A percentile compares a stretch with the other conserved stretches of the same genome.
Conservation (phyloP, 1,140 invertebrate genomes). For the Stegodyphus dumicola region DNA sequence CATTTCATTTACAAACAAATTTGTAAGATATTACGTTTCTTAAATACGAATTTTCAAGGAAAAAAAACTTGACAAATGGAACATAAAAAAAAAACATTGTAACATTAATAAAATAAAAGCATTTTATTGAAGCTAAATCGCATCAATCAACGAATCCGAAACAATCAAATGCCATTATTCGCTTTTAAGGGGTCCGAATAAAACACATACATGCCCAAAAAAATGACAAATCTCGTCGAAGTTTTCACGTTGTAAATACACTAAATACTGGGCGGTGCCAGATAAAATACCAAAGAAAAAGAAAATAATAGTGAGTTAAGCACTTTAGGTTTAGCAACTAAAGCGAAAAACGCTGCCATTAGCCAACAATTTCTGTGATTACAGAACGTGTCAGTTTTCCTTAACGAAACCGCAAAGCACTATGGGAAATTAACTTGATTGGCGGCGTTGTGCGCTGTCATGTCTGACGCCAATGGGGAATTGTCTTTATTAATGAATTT, state of each 20-base stretch:
- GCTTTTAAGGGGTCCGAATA: too few relatives aligned
- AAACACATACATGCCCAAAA: background rate
- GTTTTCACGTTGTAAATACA: conserved; percentile 47
- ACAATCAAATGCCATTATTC: too few relatives aligned
- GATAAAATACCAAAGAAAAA: background rate
- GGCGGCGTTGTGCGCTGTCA: conserved; percentile 6
- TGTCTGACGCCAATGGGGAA: conserved; percentile 5
- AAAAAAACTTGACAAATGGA: too few relatives aligned
- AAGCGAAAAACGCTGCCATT: conserved; percentile 38
- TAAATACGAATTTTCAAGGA: too few relatives aligned
- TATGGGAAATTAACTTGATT: conserved; percentile 43
- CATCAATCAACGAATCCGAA: too few relatives aligned
- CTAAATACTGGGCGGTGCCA: conserved; percentile 29
- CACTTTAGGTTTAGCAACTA: conserved; percentile 9
- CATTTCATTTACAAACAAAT: too few relatives aligned
- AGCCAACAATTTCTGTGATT: conserved; percentile 40
- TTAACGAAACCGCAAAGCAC: conserved; percentile 32
- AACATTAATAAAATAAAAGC: too few relatives aligned
- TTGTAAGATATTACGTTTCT: too few relatives aligned
- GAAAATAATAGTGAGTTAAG: conserved; percentile 21
- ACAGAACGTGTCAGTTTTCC: conserved; percentile 34
- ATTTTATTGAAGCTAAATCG: too few relatives aligned
- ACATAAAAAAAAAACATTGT: too few relatives aligned
- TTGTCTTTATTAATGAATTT: conserved; percentile 18
- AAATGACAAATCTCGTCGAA: conserved; percentile 20